A percentile compares a stretch with the other conserved stretches of the same genome.
Evolutionary conservation across 30 jellyfish, hydroid and myxozoan genomes (phyloP).

Genomic region (Mastigias papua): DNA sequence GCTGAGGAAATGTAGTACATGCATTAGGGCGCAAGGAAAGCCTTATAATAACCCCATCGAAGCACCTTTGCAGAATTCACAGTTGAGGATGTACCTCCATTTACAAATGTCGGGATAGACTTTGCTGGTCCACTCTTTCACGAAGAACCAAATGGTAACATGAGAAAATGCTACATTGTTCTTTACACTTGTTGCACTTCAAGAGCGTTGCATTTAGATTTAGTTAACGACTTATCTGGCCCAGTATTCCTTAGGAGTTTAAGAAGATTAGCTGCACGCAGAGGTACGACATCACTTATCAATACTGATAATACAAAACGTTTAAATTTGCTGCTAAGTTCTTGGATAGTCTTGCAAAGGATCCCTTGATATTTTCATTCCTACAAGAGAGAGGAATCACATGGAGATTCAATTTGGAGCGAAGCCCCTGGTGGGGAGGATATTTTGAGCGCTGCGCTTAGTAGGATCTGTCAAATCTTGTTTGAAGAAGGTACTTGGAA

Average conservation of each 20-base stretch:
- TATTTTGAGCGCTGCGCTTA: conserved; percentile 19
- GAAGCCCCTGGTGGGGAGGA: conserved; percentile 63
- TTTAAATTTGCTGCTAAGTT: conserved; percentile 1
- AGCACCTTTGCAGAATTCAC: conserved; percentile 47
- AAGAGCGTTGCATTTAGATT: conserved; percentile 55
- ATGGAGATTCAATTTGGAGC: conserved; percentile 23
- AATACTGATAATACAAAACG: conserved; percentile 33
- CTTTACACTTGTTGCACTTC: conserved; percentile 39
- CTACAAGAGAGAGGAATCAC: background rate
- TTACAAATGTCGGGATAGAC: conserved; percentile 27
- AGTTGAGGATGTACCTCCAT: conserved; percentile 37
- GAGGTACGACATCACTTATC: conserved; percentile 8
- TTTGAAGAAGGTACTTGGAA: conserved; percentile 11
- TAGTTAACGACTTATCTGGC: conserved; percentile 12
- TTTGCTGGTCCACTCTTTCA: conserved; percentile 61
- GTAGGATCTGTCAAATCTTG: conserved; percentile 34
- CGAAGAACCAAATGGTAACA: background rate
- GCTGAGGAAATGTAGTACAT: conserved; percentile 12
- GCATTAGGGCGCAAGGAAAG: conserved; percentile 30
- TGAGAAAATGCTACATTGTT: conserved; percentile 44
- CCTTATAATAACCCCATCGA: conserved; percentile 26
- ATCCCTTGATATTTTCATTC: background rate
- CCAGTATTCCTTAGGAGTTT: background rate
- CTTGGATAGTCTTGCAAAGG: background rate
- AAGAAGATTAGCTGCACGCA: conserved; percentile 9